Base-by-base conservation (phyloP, 2,113 vertebrate species). In the Elachura formosa region DNA sequence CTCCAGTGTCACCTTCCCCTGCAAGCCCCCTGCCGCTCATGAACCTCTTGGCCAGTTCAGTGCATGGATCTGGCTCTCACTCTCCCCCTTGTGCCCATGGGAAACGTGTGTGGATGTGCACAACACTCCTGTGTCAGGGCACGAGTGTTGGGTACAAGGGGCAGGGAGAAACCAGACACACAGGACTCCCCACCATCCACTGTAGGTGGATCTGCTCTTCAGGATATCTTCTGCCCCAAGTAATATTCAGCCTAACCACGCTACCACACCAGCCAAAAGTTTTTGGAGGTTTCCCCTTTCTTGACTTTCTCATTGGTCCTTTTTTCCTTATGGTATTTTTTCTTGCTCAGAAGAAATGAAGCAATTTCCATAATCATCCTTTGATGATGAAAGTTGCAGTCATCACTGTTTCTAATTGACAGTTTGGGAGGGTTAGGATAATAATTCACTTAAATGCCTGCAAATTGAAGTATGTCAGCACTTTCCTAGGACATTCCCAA, bases 371-470 rank as follows among this genome's bases (percentile, higher is more conserved):
- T 74, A 92, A 77, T 29, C 56, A 67, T 59, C 38, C 45, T 78
- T 83, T 22, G 63, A 59, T 66, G 72, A 93, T 71, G 73, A 40
- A 84, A 80, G 48, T 51, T 77, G 59, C 48, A 86, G 31, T 71
- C 74, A 62, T 59, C 41, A 10, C 62, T 73, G 46, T 66, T 61
- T 89, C 66, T 84, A 90, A 92, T 33, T 84, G 78, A 79, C 49
- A 87, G 31, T 69, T 93, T 82, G 69, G 66, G 80, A 94, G 26
- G 52, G 52, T 87, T 75, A 40, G 73, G 73, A 76, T 62, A 89
- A 87, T 92, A 84, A 92, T 34, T 91, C 84, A 87, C 56, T 94
- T 78, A 84, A 92, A 96, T 59, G 87, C 49, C 51, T 84, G 69
- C 4, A 5, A 90, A 86, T 1, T 71, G 68, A 88, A 88, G 43